Evolutionary conservation across 1,140 invertebrate species (phyloP).

Genomic region (Cardiocondyla obscurior): DNA sequence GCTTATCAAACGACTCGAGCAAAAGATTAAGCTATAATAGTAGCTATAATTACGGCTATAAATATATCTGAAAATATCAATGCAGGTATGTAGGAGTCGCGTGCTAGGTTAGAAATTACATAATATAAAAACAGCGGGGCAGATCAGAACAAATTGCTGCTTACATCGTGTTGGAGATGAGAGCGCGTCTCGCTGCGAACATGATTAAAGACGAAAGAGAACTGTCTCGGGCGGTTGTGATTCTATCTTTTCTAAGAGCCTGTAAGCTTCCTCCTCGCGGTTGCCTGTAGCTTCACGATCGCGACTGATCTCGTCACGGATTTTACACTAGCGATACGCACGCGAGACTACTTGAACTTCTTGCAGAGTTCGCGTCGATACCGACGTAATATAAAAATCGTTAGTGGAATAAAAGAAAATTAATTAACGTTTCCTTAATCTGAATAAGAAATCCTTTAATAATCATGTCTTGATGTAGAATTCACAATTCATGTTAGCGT

Average conservation of each 20-base stretch:
- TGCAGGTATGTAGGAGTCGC: not conserved
- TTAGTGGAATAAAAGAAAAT: not conserved
- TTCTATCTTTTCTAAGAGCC: not conserved
- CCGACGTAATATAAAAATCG: no score
- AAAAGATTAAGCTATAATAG: no score
- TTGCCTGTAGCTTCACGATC: not conserved
- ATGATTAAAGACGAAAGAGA: conserved; percentile 52
- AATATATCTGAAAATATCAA: not conserved
- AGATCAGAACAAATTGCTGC: conserved; percentile 28
- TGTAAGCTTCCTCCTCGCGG: not conserved
- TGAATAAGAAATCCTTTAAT: conserved; percentile 18
- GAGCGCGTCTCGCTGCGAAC: conserved; percentile 68
- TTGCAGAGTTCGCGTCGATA: not conserved
- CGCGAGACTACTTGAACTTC: not conserved
- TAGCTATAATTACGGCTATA: not conserved
- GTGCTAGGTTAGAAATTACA: conserved; percentile 75
- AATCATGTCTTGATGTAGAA: not conserved
- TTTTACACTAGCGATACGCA: not conserved
- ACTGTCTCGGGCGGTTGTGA: not conserved
- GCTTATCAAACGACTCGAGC: not conserved
- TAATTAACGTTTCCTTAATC: not conserved
- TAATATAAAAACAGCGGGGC: conserved; percentile 59
- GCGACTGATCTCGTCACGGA: no score
- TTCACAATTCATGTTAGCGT: conserved; percentile 16
- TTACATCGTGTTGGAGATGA: conserved; percentile 71